Conservation (phyloP, 1,140 invertebrate species). For the Yoshiicerus persimilis region DNA sequence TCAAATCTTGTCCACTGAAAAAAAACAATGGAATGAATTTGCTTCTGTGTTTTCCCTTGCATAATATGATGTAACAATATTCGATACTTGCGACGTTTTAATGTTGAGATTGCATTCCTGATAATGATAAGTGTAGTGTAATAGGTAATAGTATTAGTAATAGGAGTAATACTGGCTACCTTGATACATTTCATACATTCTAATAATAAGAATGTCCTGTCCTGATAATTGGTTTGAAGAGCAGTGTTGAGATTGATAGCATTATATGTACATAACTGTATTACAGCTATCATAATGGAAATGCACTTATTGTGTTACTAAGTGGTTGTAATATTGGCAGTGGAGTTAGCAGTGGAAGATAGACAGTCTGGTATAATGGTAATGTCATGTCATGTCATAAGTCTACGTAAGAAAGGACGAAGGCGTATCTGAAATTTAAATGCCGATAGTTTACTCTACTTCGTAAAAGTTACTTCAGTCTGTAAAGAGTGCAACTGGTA, state of each 20-base stretch:
- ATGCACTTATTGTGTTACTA: neutral
- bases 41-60: neutral
- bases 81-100: neutral
- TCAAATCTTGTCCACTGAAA: neutral
- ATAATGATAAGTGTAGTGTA: neutral
- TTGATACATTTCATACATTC: neutral
- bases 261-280: neutral
- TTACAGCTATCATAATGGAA: neutral
- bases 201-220: neutral
- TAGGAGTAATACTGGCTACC: neutral
- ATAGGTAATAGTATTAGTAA: neutral
- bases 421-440: neutral
- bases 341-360: neutral
- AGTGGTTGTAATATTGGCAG: neutral
- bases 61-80: neutral
- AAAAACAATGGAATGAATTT: neutral
- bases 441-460: neutral
- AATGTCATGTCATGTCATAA: constrained; percentile 17
- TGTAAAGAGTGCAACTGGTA: neutral
- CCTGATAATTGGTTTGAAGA: neutral
- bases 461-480: neutral
- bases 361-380: neutral
- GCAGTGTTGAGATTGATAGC: neutral
- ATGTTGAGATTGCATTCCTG: neutral
- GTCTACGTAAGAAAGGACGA: neutral